These are phyloP conservation scores for Antheraea mylitta DNA, from an alignment of 1,140 invertebrate genomes.

Conservation along the genomic window DNA sequence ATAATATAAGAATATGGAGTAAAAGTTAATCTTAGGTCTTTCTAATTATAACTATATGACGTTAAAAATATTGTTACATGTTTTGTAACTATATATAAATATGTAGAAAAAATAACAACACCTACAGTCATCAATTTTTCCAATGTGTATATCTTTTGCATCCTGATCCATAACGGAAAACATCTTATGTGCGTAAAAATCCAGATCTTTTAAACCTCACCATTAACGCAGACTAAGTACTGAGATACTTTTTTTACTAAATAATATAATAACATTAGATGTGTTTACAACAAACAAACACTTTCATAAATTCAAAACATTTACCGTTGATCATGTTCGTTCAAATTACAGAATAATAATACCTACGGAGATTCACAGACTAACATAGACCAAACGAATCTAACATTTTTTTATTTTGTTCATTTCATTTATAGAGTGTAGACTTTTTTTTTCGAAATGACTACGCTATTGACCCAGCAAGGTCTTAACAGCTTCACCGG, in stretches of 20 bases:
- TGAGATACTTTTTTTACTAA: not conserved
- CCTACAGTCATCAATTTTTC: conserved; percentile 69
- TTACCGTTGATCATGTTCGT: not conserved
- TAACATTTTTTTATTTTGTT: no score
- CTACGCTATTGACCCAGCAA: no score
- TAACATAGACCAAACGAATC: not conserved
- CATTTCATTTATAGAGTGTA: no score
- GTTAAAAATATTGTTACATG: not conserved
- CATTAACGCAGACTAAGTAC: not conserved
- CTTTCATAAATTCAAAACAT: not conserved
- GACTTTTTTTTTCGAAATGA: no score
- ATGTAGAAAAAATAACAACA: conserved; percentile 14
- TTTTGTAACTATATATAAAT: not conserved
- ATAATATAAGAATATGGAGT: not conserved
- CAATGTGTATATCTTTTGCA: conserved; percentile 57
- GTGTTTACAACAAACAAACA: not conserved
- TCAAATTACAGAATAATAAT: not conserved
- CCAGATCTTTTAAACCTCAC: not conserved
- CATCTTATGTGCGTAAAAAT: not conserved
- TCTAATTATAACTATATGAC: not conserved
- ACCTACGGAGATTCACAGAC: not conserved
- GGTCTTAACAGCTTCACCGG: no score
- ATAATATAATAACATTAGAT: not conserved
- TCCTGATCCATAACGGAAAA: conserved; percentile 26
- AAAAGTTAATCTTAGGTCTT: not conserved